Evolutionary conservation across 2,888 invertebrate genomes (phyloP).

Genomic region (Harpalus rubripes): DNA sequence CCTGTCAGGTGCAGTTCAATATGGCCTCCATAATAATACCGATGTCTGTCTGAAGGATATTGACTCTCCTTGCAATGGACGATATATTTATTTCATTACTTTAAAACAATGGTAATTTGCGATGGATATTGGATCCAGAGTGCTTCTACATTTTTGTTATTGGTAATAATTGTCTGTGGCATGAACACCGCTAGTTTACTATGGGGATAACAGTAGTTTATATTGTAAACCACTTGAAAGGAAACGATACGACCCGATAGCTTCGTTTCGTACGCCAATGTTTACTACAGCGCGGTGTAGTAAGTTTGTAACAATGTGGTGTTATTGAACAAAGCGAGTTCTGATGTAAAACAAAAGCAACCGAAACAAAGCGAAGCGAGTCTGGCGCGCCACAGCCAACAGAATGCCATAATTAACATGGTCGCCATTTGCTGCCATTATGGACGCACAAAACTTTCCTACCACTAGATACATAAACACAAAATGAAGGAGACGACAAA

Average conservation of each 20-base stretch:
- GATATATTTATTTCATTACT: too few relatives aligned
- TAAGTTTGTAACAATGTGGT: constrained; percentile 27
- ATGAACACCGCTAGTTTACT: neutral
- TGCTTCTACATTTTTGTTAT: neutral
- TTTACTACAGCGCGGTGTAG: constrained; percentile 3
- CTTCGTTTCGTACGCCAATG: constrained; percentile 11
- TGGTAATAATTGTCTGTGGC: neutral
- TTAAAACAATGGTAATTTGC: neutral
- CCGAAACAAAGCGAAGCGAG: constrained; percentile 54
- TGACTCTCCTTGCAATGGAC: too few relatives aligned
- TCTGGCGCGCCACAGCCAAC: constrained; percentile 30
- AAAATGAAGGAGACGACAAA: too few relatives aligned
- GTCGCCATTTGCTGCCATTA: constrained; percentile 23
- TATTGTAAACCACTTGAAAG: neutral
- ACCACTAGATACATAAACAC: neutral
- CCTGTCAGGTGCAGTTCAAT: too few relatives aligned
- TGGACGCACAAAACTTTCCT: constrained; percentile 56
- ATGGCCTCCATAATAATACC: too few relatives aligned
- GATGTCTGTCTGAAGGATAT: too few relatives aligned
- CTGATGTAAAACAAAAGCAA: constrained; percentile 51
- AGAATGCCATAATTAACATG: constrained; percentile 64
- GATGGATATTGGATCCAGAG: neutral
- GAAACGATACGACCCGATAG: neutral
- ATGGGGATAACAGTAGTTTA: neutral
- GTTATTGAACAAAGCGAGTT: constrained; percentile 50